Evolutionary conservation across 2,797 vertebrate genomes (phyloP).

Genomic region (Anguilla obscura): DNA sequence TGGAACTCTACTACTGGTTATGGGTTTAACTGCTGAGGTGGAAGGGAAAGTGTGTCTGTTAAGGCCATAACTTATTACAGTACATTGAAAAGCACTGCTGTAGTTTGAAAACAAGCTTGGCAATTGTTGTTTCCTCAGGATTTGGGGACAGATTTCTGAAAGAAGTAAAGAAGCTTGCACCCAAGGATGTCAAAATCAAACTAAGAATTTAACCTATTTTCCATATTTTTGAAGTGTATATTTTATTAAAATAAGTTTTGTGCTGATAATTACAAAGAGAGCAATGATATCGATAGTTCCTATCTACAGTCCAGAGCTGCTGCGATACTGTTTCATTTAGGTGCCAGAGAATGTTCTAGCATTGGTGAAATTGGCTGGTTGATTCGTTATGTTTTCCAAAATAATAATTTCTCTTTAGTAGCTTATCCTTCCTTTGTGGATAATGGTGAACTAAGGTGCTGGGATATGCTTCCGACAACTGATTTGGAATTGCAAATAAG

Average conservation of each 20-base stretch:
- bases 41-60: neutral
- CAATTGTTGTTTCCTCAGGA: constrained; percentile 58
- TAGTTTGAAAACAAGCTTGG: neutral
- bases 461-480: neutral
- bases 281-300: neutral
- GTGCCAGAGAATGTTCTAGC: neutral
- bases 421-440: neutral
- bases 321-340: neutral
- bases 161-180: constrained; percentile 89
- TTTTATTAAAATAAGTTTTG: neutral
- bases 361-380: neutral
- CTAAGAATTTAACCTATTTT: constrained; percentile 50
- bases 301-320: neutral
- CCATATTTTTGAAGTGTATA: neutral
- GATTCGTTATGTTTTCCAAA: neutral
- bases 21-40: neutral
- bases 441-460: neutral
- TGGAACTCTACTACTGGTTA: neutral
- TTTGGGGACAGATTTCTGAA: constrained; percentile 85
- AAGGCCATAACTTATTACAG: neutral
- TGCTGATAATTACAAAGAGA: neutral
- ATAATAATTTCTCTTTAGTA: neutral
- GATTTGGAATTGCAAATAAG: neutral
- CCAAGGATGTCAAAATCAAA: constrained; percentile 91
- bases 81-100: neutral